Evolutionary conservation across 2,113 vertebrate species (phyloP).

Genomic region (Mus musculus): DNA sequence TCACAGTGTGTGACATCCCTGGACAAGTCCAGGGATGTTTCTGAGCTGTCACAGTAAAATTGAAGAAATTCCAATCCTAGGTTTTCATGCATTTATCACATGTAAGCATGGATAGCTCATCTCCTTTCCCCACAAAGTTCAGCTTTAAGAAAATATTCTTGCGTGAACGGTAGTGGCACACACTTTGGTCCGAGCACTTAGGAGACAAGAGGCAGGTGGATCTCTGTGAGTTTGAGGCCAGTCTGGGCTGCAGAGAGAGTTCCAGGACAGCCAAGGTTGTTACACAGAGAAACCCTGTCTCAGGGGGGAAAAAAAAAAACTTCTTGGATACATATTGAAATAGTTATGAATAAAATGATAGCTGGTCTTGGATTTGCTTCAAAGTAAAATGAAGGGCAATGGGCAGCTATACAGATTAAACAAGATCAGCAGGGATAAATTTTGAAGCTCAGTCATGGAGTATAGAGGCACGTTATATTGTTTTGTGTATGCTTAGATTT

Average conservation of each 20-base stretch:
- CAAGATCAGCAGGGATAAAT: neutral
- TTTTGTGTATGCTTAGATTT: conserved; percentile 36
- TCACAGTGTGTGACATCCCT: neutral
- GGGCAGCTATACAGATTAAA: neutral
- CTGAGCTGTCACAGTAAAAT: conserved; percentile 15
- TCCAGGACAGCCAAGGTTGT: neutral
- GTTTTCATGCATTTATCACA: conserved; percentile 63
- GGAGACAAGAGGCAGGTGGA: neutral
- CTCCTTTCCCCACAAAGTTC: conserved; percentile 75
- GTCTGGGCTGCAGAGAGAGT: neutral
- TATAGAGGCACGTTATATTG: neutral
- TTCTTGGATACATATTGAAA: conserved; percentile 12
- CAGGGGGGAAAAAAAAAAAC: neutral
- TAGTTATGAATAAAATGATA: conserved; percentile 67
- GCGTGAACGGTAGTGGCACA: neutral
- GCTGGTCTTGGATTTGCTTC: conserved; percentile 55
- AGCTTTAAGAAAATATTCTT: conserved; percentile 47
- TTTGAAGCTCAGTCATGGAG: neutral
- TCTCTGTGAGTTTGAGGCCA: neutral
- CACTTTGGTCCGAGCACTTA: neutral
- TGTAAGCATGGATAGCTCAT: conserved; percentile 51
- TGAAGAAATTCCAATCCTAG: conserved; percentile 57
- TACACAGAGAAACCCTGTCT: neutral
- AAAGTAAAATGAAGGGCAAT: conserved; percentile 44
- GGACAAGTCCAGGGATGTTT: neutral